Evolutionary conservation across 1,140 invertebrate species (phyloP), one percentile per base, ranked within the genome.

Genomic region (Danaus melanippus): DNA sequence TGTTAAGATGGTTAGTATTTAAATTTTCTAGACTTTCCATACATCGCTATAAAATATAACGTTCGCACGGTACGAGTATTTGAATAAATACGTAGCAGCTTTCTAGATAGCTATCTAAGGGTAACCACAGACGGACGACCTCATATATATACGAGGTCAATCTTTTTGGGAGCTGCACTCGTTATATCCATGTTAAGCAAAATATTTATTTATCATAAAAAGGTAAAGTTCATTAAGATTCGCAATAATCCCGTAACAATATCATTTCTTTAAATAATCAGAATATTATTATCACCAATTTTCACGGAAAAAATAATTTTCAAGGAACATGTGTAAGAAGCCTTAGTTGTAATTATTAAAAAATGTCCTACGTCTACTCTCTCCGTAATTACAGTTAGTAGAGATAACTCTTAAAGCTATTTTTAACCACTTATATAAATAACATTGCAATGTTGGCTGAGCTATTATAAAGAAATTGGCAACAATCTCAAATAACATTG

Each of bases 1-100:
- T 5, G 21, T 32, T 32, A 32, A 3, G 21, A 32, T 32, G 2
- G 21, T 32, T 32, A 32, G 21, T 32, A 32, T 32, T 32, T 32
- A 32, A 32, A 32, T 63, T 63, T 59, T 57, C 41, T 60, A 51
- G 50, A 65, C 78, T 81, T 81, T 81, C 78, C 73, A 74, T 51
- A 58, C 53, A 50, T 53, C 42, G 53, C 67, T 69, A 79, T 78
- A 76, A 75, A 78, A 75, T 72, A 78, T 76, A 77, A 71, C 69
- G 66, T 79, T 74, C 70, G 67, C 74, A 80, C 71, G 70, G 62
- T 62, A 58, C 53, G 54, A 46, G 56, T 64, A 68, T 32, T 32
- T 32, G 21, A 32, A 32, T 32, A 32, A 32, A 76, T 64, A 66
- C 60, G 61, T 74, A 76, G 64, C 69, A 65, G 56, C 75, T 78